Base-by-base conservation (phyloP, 1,140 invertebrate genomes). In the Heliconius eleuchia region DNA sequence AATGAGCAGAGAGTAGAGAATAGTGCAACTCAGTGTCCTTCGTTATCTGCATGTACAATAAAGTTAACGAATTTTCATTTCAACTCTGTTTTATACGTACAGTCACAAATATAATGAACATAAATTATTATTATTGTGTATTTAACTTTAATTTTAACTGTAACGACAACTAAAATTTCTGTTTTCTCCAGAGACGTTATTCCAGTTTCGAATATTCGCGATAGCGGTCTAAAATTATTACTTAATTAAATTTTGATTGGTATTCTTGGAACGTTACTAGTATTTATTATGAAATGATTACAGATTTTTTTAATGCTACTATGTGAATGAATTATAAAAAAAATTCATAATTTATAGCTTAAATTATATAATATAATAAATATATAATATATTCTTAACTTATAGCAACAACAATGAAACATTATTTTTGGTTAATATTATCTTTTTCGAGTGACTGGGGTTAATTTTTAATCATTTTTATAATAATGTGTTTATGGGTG, bases 101-200 rank as follows among this genome's bases (percentile, higher is more conserved):
- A 30, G 27, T 66, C 11, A 66, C 27, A 30, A 66, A 66, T 30
- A 30, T 66, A 66, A 66, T 30, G 7, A 30, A 30, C 2, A 9
- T 16, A 23, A 57, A 27, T 30, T 52, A 52, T 52, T 66, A 66
- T 30, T 66, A 66, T 27, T 66, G 23, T 8, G 8, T 66, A 66
- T 66, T 66, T 11, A 66, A 13, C 7, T 3, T 30, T 13, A 66
- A 60, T 27, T 60, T 60, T 27, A n/a, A 60, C n/a, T 60, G 13
- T 60, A 60, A 60, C 57, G n/a, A 73, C 37, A 46, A 34, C 23
- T 73, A 73, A 23, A 73, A 73, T 73, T 46, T 73, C 71, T 73
- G 19, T 73, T 73, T 73, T 42, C 11, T 27, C 72, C 23, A 50
- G 39, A 73, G 42, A 46, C 39, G 50, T 0, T 73, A 73, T 66